phyloP scores from a whole-genome alignment of 2,888 invertebrate species.

The Lycophotia porphyrea region DNA sequence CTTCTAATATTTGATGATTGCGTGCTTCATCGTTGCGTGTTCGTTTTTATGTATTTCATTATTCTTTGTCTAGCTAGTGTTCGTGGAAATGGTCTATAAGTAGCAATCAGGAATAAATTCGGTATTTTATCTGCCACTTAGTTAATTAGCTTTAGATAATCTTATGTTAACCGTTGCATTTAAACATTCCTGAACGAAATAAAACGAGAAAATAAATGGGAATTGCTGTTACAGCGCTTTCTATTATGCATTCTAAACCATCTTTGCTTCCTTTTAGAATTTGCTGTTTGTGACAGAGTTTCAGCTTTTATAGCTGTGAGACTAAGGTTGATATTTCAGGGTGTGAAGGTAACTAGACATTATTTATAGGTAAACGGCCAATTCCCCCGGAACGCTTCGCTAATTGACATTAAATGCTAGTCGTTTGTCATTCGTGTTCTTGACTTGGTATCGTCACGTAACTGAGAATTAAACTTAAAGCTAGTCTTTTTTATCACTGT shows the following conservation, averaged over 20 bases:
- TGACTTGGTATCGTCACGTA: constrained; percentile 73
- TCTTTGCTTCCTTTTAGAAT: constrained; percentile 41
- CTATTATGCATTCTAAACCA: constrained; percentile 59
- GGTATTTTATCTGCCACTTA: constrained; percentile 32
- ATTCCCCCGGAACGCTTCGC: constrained; percentile 75
- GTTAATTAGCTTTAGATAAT: constrained; percentile 33
- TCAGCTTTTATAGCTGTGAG: constrained; percentile 47
- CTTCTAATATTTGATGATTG: constrained; percentile 74
- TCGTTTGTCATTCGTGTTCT: constrained; percentile 84
- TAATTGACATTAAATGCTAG: constrained; percentile 86
- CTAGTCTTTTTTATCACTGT: constrained; percentile 45
- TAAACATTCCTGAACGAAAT: constrained; percentile 44
- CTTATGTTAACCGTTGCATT: constrained; percentile 29
- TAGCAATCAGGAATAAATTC: constrained; percentile 41
- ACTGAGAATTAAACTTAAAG: constrained; percentile 72
- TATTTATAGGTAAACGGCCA: constrained; percentile 77
- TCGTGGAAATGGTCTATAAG: constrained; percentile 44
- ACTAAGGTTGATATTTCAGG: constrained; percentile 66
- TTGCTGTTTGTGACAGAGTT: constrained; percentile 9
- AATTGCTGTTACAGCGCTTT: constrained; percentile 45
- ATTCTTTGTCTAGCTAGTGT: constrained; percentile 64
- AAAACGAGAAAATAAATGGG: constrained; percentile 57
- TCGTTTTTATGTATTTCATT: constrained; percentile 67
- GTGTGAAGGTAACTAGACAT: constrained; percentile 64
- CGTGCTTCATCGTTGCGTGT: constrained; percentile 75